Percentiles rank a stretch among this genome's conserved stretches.
phyloP scores from a whole-genome alignment of 2,113 vertebrate genomes.

The Percopsis transmontana region DNA sequence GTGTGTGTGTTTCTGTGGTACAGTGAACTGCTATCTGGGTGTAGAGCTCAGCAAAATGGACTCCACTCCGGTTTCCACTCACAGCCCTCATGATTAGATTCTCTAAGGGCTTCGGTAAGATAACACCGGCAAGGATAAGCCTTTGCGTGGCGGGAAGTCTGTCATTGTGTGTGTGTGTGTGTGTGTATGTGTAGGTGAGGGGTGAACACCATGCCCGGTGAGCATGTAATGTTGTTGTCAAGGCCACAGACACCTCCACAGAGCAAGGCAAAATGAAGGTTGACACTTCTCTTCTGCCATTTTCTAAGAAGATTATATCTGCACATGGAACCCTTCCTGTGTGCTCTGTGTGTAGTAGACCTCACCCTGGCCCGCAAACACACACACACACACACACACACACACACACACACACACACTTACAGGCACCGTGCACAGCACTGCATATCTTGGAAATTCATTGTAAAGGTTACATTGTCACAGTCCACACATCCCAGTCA shows the following conservation, averaged over 20 bases:
- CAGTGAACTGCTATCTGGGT: conserved; percentile 38
- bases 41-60: conserved; percentile 45
- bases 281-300: conserved; percentile 30
- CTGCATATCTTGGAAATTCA: conserved; percentile 51
- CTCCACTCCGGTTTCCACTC: conserved; percentile 47
- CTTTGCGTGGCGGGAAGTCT: conserved; percentile 34
- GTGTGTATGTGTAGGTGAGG: conserved; percentile 3
- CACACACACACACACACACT: not conserved
- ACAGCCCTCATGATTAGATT: conserved; percentile 58
- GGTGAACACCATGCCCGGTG: conserved; percentile 35
- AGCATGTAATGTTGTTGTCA: conserved; percentile 67
- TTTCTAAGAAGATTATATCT: conserved; percentile 65
- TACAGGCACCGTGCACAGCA: conserved; percentile 14
- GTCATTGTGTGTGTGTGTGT: not conserved
- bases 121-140: conserved; percentile 59
- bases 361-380: not conserved
- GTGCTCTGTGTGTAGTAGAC: conserved; percentile 3
- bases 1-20: not conserved
- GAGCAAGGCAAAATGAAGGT: conserved; percentile 51
- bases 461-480: conserved; percentile 65
- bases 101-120: conserved; percentile 49
- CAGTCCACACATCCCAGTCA: conserved; percentile 35
- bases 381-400: not conserved
- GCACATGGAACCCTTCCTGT: conserved; percentile 25
- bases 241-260: conserved; percentile 58